These are phyloP conservation scores for Octodonta nipae DNA, from an alignment of 2,888 invertebrate species.

Conservation along the genomic window DNA sequence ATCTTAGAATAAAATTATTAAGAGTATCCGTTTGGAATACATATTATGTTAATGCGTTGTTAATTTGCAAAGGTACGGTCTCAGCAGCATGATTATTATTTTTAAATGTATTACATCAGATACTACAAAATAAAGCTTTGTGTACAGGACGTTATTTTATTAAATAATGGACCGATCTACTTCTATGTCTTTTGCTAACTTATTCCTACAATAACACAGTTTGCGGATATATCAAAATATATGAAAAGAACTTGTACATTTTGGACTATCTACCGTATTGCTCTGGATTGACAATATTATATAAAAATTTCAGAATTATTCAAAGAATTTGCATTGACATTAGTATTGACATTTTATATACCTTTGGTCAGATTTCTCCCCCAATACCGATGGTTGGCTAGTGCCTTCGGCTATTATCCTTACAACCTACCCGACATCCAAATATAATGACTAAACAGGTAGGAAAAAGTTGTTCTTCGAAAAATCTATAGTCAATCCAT, in stretches of 20 bases:
- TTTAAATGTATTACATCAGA: too few relatives aligned
- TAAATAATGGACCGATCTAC: slow-evolving; percentile 21
- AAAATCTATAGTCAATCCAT: too few relatives aligned
- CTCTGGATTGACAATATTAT: slow-evolving; percentile 36
- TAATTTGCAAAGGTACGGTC: too few relatives aligned
- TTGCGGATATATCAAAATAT: slow-evolving; percentile 37
- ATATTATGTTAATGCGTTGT: too few relatives aligned
- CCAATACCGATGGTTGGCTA: slow-evolving; percentile 12
- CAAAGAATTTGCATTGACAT: slow-evolving; percentile 34
- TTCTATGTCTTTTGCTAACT: slow-evolving; percentile 23
- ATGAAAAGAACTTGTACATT: slow-evolving; percentile 27
- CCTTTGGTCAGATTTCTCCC: slow-evolving; percentile 35
- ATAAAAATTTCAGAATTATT: slow-evolving; percentile 31
- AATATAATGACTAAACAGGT: slow-evolving; percentile 21
- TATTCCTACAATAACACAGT: slow-evolving; percentile 34
- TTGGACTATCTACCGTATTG: slow-evolving; percentile 36
- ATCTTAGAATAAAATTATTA: not conserved
- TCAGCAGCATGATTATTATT: too few relatives aligned
- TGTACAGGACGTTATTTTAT: too few relatives aligned
- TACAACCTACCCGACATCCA: slow-evolving; percentile 23
- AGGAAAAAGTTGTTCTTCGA: too few relatives aligned
- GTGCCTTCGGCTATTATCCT: slow-evolving; percentile 12
- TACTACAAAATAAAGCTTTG: too few relatives aligned
- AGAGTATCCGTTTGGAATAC: too few relatives aligned
- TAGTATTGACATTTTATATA: slow-evolving; percentile 36